Evolutionary conservation across 2,888 invertebrate genomes (phyloP).

Genomic region (Drosophila aldrichi): DNA sequence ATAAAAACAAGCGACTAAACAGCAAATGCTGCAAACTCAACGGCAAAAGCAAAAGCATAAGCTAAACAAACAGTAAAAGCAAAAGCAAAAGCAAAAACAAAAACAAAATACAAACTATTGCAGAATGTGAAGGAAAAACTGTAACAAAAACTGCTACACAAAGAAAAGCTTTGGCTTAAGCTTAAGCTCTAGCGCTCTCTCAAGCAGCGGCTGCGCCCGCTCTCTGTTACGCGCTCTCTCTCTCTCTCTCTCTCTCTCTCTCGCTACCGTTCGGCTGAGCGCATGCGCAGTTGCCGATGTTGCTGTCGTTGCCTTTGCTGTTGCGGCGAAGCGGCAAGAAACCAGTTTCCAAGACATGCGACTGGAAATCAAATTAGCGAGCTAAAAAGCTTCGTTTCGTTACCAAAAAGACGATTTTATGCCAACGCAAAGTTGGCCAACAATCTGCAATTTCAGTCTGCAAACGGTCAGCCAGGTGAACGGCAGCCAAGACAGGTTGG

Average conservation of each 20-base stretch:
- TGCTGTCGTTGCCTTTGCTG: conserved; percentile 14
- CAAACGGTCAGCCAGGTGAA: conserved; percentile 84
- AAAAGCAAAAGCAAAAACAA: conserved; percentile 25
- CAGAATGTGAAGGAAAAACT: conserved; percentile 65
- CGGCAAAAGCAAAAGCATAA: conserved; percentile 32
- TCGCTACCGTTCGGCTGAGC: conserved; percentile 11
- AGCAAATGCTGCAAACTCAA: conserved; percentile 20
- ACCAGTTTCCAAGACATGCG: conserved; percentile 67
- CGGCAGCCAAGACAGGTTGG: conserved; percentile 75
- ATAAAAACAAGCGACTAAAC: conserved; percentile 14
- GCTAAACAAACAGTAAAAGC: conserved; percentile 24
- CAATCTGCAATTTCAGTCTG: conserved; percentile 84
- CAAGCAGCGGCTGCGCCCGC: conserved; percentile 1
- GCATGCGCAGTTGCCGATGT: conserved; percentile 59
- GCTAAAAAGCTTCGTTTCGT: conserved; percentile 59
- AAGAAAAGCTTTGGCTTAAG: conserved; percentile 52
- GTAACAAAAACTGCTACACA: conserved; percentile 43
- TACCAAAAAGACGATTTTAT: conserved; percentile 63
- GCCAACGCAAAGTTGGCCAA: conserved; percentile 82
- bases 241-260: background rate
- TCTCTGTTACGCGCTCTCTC: conserved; percentile 3
- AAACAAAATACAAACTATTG: conserved; percentile 43
- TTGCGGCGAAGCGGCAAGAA: conserved; percentile 67
- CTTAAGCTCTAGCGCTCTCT: conserved; percentile 14
- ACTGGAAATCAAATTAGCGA: conserved; percentile 72